Evolutionary conservation across 2,888 invertebrate species (phyloP).

Genomic region (Esperia sulphurella): DNA sequence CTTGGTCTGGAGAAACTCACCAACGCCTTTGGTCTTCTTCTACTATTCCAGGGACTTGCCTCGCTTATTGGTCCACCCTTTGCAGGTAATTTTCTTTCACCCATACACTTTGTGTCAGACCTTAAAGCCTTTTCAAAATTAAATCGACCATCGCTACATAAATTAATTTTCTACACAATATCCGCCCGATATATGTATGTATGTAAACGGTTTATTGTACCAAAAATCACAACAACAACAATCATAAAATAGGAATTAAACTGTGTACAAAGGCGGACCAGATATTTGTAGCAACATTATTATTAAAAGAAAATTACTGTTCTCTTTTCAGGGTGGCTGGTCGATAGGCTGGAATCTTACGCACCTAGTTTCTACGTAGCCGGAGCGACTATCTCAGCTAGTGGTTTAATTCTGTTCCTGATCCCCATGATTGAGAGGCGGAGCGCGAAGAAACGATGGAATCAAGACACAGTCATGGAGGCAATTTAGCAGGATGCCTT

Average conservation of each 20-base stretch:
- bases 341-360: constrained; percentile 87
- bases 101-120: too few relatives aligned
- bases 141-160: too few relatives aligned
- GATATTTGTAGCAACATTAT: too few relatives aligned
- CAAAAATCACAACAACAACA: too few relatives aligned
- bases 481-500: constrained; percentile 63
- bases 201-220: too few relatives aligned
- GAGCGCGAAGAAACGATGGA: constrained; percentile 34
- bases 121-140: too few relatives aligned
- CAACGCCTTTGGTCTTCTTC: constrained; percentile 95
- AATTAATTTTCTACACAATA: too few relatives aligned
- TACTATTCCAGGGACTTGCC: constrained; percentile 96
- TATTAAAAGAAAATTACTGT: too few relatives aligned
- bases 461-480: constrained; percentile 50
- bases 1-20: constrained; percentile 95
- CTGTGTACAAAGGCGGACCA: too few relatives aligned
- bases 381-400: constrained; percentile 90
- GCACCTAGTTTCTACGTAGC: constrained; percentile 93
- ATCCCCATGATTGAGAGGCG: constrained; percentile 85
- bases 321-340: constrained; percentile 86
- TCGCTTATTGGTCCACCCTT: constrained; percentile 95
- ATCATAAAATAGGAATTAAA: too few relatives aligned
- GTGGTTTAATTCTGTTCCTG: constrained; percentile 92
- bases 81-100: constrained; percentile 82
- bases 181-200: too few relatives aligned